Base-by-base conservation (phyloP, 2,797 vertebrate species). In the Girardinus metallicus region DNA sequence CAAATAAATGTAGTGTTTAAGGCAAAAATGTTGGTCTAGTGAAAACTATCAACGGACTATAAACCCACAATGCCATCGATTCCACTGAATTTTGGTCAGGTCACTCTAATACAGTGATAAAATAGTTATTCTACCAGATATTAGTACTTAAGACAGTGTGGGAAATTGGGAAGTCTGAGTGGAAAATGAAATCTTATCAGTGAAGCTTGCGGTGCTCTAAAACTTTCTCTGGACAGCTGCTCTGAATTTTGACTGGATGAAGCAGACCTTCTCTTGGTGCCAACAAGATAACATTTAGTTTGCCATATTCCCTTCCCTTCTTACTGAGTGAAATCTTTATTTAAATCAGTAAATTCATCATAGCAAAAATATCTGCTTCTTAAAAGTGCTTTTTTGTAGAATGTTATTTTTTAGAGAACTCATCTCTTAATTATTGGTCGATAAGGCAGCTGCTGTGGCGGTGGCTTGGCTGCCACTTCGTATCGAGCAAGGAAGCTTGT, bases 331-430 rank as follows among this genome's bases (percentile, higher is more conserved):
- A 43, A 70, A n/a, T 43, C 1, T 70, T 43, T 43, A 70, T 43
- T 43, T 15, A 6, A 70, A 9, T 26, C 11, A 26, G 36, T 23
- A 68, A 43, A 43, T 41, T 26, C 11, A 26, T 70, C 23, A 43
- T 43, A 43, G 5, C 41, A 7, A 57, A 88, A 77, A 60, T 75
- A 84, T 85, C 80, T 80, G 75, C 57, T 49, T 29, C 26, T 43
- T 41, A 18, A 21, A 85, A 79, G 36, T 29, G n/a, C 57, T 39
- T 81, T 23, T 13, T 80, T 23, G 26, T 16, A 76, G 73, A 76
- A 84, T 77, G 81, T 71, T 70, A 53, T 83, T 83, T 53, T 68
- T 87, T 73, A 71, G 36, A 73, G 41, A 82, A 78, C 82, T 84
- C 77, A 74, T 70, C 70, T 80, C 64, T 70, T 39, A 76, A 53